Evolutionary conservation across 1,140 invertebrate species (phyloP), one percentile per base, ranked within the genome.

Genomic region (Triops cancriformis): DNA sequence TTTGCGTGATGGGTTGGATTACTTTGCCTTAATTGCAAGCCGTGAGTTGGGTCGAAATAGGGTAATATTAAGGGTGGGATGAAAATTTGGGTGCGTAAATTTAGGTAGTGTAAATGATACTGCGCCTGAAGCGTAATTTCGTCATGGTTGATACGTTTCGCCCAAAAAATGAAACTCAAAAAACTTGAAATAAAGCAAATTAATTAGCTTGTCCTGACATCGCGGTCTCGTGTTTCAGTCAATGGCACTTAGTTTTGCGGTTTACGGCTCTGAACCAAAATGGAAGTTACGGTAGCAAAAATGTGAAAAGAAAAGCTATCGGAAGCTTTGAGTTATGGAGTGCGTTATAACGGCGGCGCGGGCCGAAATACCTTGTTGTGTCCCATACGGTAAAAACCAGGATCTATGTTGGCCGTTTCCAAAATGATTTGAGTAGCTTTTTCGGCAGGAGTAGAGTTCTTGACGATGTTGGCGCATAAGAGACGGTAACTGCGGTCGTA

Each of bases 341-440:
- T 43, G 72, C 77, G 45, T 74, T 72, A 41, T 28, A 73, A 73
- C 73, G 41, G 23, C 26, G 72, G 28, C 72, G 74, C 23, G 51
- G 51, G 64, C 27, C n/a, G 51, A 74, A 72, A 81, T 91, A 94
- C 96, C 93, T 99, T 99, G 79, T 96, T 98, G 86, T 92, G 92
- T 88, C 97, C 97, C 85, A 98, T 87, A 84, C 96, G 91, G 88
- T 92, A 99, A 86, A 96, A 94, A 86, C 97, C 94, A 80, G 90
- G 87, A 83, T 97, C 94, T 85, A 98, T 88, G 85, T 91, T 83
- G 73, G 89, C 90, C 82, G 90, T 88, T 81, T 93, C 92, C 85
- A 98, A 89, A 87, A 99, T 94, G 85, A 94, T 91, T 85, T 92
- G 90, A 79, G 94, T 91, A 80, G 94, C 94, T 86, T 94, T 92